Percentiles rank a stretch among this genome's conserved stretches.
These are phyloP conservation scores for Lasioglossum albipes DNA, from an alignment of 1,140 invertebrate species.

Conservation along the genomic window DNA sequence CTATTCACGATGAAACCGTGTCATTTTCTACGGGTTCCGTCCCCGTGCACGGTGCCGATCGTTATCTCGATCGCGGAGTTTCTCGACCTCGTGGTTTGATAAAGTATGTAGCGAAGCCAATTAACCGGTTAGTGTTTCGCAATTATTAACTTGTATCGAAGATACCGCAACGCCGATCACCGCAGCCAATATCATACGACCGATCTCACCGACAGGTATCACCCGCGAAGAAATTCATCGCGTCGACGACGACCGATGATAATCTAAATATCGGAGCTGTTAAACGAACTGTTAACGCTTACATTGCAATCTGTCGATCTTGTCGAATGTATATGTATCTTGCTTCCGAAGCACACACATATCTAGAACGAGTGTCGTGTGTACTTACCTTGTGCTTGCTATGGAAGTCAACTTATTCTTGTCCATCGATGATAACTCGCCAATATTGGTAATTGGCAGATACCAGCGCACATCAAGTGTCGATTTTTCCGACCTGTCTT, in stretches of 20 bases:
- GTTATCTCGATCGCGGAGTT: conserved; percentile 7
- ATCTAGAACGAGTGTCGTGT: background rate
- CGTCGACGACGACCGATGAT: background rate
- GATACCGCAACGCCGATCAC: conserved; percentile 8
- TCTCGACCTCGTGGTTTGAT: background rate
- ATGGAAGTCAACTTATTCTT: background rate
- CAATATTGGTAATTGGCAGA: too few relatives aligned
- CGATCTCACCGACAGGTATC: conserved; percentile 1
- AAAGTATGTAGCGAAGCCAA: background rate
- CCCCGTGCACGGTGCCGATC: background rate
- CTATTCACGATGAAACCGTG: background rate
- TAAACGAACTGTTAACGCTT: background rate
- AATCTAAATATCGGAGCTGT: conserved; percentile 12
- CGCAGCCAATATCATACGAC: conserved; percentile 14
- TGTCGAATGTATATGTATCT: background rate
- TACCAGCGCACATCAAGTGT: too few relatives aligned
- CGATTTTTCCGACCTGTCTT: too few relatives aligned
- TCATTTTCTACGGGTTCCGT: background rate
- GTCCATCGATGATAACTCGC: background rate
- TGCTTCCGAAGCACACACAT: background rate
- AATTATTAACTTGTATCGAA: conserved; percentile 21
- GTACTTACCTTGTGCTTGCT: background rate
- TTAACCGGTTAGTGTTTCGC: conserved; percentile 21
- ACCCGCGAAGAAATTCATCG: conserved; percentile 14
- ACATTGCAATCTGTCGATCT: conserved; percentile 7